Conservation (phyloP, 1,140 invertebrate genomes). For the Musca vetustissima region DNA sequence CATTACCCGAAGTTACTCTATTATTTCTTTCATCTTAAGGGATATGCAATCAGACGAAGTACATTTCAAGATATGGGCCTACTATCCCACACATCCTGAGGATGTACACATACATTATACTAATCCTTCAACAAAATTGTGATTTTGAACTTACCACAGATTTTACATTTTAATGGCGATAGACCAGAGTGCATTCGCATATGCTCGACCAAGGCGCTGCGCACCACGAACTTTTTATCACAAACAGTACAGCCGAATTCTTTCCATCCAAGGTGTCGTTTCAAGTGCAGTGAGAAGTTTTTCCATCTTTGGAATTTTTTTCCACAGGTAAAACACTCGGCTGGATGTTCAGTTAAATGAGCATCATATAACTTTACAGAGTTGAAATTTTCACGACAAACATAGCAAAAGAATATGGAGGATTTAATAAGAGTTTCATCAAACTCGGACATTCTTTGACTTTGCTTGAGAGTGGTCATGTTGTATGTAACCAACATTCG, state of each 20-base stretch:
- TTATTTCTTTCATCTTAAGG: no score
- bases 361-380: conserved; percentile 62
- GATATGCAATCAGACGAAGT: no score
- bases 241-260: conserved; percentile 71
- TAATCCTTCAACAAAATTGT: background rate
- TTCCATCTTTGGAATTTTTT: conserved; percentile 74
- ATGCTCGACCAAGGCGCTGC: conserved; percentile 77
- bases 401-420: conserved; percentile 57
- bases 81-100: no score
- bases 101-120: no score
- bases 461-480: conserved; percentile 49
- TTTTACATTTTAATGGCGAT: conserved; percentile 76
- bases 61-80: no score
- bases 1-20: no score
- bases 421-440: conserved; percentile 52
- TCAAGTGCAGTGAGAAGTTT: conserved; percentile 74
- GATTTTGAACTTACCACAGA: conserved; percentile 64
- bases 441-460: conserved; percentile 44
- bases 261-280: conserved; percentile 73
- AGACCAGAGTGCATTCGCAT: conserved; percentile 79
- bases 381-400: conserved; percentile 60
- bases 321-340: conserved; percentile 77
- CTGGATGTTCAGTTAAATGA: conserved; percentile 75
- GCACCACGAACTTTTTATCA: conserved; percentile 78
- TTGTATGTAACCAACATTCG: conserved; percentile 51